Conservation (phyloP, 2,113 vertebrate species). For the Parus major region DNA sequence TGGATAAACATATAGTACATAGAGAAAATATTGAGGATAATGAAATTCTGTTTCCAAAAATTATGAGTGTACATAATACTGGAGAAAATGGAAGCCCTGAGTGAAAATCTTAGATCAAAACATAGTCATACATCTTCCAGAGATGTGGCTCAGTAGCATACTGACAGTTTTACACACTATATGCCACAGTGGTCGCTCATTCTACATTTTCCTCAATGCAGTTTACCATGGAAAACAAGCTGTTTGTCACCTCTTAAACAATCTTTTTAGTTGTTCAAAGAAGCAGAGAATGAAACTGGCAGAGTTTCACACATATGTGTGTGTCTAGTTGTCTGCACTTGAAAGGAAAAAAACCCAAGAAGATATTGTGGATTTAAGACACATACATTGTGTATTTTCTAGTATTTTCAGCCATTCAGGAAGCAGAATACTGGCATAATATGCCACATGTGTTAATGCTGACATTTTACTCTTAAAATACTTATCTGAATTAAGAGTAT, state of each 20-base stretch:
- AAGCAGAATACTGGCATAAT: background rate
- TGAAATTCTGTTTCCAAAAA: background rate
- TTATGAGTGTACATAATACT: background rate
- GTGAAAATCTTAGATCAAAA: background rate
- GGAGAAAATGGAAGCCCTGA: background rate
- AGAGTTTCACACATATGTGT: background rate
- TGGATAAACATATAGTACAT: background rate
- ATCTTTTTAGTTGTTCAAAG: background rate
- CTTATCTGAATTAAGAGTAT: background rate
- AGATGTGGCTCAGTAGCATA: background rate
- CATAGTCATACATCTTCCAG: background rate
- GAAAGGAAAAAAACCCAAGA: background rate
- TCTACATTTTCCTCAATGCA: background rate
- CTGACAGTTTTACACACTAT: background rate
- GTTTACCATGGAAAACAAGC: background rate
- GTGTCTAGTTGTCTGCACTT: background rate
- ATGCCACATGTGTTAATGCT: background rate
- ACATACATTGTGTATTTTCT: background rate
- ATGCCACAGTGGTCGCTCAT: accelerated
- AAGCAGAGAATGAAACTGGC: background rate
- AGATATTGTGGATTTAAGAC: background rate
- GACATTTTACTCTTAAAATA: background rate
- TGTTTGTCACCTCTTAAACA: background rate
- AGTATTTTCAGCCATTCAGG: background rate
- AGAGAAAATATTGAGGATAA: background rate